Evolutionary conservation across 1,140 invertebrate genomes (phyloP).

Genomic region (Thaumatotibia leucotreta): DNA sequence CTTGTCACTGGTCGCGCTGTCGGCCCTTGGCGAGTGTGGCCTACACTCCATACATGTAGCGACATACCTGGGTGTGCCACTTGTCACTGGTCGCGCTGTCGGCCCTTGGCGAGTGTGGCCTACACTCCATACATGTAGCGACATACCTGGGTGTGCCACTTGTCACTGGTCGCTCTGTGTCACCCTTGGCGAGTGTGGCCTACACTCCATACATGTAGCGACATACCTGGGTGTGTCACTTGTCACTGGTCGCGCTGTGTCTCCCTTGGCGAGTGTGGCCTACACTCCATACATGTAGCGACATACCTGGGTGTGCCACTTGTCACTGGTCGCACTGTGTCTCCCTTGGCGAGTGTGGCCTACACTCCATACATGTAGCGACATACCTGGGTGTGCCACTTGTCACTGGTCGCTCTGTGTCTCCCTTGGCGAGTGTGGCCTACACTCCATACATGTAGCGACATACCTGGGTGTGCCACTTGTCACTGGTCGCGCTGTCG

Average conservation of each 20-base stretch:
- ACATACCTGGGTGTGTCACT: slow-evolving; percentile 78
- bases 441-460: no score
- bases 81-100: slow-evolving; percentile 79
- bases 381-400: slow-evolving; percentile 78
- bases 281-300: no score
- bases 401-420: slow-evolving; percentile 85
- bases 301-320: slow-evolving; percentile 78
- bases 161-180: slow-evolving; percentile 85
- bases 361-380: no score
- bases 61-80: slow-evolving; percentile 77
- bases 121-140: no score
- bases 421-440: slow-evolving; percentile 94
- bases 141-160: slow-evolving; percentile 78
- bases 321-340: slow-evolving; percentile 85
- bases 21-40: slow-evolving; percentile 93
- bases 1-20: slow-evolving; percentile 79
- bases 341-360: slow-evolving; percentile 94
- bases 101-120: slow-evolving; percentile 92
- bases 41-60: no score
- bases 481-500: slow-evolving; percentile 79
- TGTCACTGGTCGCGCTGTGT: slow-evolving; percentile 85
- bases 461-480: slow-evolving; percentile 78
- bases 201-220: no score
- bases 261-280: slow-evolving; percentile 94
- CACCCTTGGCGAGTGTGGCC: slow-evolving; percentile 94